phyloP scores from a whole-genome alignment of 2,797 vertebrate genomes.

The Apodemus agrarius region DNA sequence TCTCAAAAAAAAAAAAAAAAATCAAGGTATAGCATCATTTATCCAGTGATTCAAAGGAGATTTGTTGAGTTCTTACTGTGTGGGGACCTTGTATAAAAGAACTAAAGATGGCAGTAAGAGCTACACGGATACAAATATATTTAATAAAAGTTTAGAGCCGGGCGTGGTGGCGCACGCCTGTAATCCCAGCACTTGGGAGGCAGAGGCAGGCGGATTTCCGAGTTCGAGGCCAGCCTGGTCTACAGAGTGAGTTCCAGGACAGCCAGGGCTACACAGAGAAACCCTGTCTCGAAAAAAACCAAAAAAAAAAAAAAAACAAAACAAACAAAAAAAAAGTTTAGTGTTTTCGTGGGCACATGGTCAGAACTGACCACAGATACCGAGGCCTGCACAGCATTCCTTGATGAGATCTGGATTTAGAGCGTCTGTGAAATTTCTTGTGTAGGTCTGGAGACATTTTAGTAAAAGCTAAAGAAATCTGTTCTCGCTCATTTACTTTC shows the following conservation, averaged over 20 bases:
- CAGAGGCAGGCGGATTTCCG: too few relatives aligned
- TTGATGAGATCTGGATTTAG: neutral
- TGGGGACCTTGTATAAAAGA: neutral
- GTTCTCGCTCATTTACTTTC: neutral
- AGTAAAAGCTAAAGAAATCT: conserved; percentile 21
- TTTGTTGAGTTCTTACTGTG: neutral
- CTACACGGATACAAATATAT: neutral
- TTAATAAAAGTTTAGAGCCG: neutral
- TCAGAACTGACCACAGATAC: neutral
- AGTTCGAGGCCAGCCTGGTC: too few relatives aligned
- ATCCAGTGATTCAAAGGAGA: neutral
- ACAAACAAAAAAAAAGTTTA: too few relatives aligned
- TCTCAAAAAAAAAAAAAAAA: neutral
- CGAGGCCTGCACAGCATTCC: neutral
- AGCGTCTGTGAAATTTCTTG: neutral
- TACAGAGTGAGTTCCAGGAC: too few relatives aligned
- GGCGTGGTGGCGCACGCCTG: too few relatives aligned
- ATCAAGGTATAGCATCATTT: neutral
- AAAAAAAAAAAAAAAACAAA: too few relatives aligned
- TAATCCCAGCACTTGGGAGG: too few relatives aligned
- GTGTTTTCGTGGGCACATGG: neutral
- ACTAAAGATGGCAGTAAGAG: neutral
- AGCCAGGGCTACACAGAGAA: too few relatives aligned
- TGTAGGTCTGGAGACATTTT: neutral
- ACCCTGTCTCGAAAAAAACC: too few relatives aligned